These are phyloP conservation scores for Tanypteryx hageni DNA, from an alignment of 2,888 invertebrate species.

Conservation along the genomic window DNA sequence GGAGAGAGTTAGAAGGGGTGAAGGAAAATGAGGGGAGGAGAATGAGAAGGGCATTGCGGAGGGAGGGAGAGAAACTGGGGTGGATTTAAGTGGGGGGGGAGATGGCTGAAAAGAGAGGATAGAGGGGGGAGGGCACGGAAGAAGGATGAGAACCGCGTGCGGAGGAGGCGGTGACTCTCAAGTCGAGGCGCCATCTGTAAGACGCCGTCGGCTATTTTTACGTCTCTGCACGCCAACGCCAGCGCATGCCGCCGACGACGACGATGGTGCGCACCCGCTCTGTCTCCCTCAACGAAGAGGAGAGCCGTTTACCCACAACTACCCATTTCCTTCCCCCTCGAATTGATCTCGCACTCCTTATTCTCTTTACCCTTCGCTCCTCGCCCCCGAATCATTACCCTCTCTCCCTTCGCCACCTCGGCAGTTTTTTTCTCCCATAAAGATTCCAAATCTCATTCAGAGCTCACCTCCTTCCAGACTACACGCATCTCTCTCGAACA, in stretches of 20 bases:
- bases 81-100: neutral
- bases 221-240: conserved; percentile 20
- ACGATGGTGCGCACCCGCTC: conserved; percentile 34
- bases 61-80: neutral
- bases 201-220: conserved; percentile 59
- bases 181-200: conserved; percentile 60
- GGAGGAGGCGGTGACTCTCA: conserved; percentile 14
- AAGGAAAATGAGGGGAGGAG: neutral
- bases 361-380: too few species aligned
- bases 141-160: conserved; percentile 61
- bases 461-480: neutral
- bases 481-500: neutral
- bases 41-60: neutral
- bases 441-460: neutral
- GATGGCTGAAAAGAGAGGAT: neutral
- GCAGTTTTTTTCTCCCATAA: neutral
- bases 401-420: neutral
- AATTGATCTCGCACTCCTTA: too few species aligned
- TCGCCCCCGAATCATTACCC: neutral
- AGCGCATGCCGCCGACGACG: conserved; percentile 36
- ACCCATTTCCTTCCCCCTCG: neutral
- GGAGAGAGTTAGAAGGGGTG: neutral
- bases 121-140: neutral
- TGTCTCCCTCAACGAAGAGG: too few species aligned
- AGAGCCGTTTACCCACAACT: neutral